Evolutionary conservation across 2,113 vertebrate genomes (phyloP), one percentile per base, ranked within the genome.

Genomic region (Anas platyrhynchos): DNA sequence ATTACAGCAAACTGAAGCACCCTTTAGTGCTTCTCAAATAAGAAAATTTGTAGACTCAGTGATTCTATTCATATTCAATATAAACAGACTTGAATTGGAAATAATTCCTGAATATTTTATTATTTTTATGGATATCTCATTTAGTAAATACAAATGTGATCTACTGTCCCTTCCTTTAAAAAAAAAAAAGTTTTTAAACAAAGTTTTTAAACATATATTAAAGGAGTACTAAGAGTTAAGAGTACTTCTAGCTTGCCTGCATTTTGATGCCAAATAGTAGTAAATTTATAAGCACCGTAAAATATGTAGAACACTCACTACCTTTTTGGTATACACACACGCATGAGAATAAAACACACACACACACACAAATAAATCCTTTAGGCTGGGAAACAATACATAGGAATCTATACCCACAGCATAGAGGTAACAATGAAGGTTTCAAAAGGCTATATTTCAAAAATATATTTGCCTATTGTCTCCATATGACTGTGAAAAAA

Each of bases 1-100:
- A 86, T 89, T 88, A 84, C 26, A 81, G 73, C 20, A 87, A 92
- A 76, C 48, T 69, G 54, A 89, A 94, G 48, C 48, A 91, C 50
- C 27, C 56, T 91, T 91, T 65, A 92, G n/a, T 68, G 54, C 84
- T 92, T 76, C 86, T 92, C 69, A 94, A 88, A 77, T 13, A 72
- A 46, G 36, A 80, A 89, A 94, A 34, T 59, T 84, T 56, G 12
- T 61, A 76, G 82, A 65, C 13, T 76, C 2, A 1, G 54, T 12
- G 92, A 38, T 54, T 65, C 32, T 76, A 66, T 54, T 86, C 29
- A 50, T 52, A 29, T 82, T 56, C 71, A 83, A 5, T 32, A 38
- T 59, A 34, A 91, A 8, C 44, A 69, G 61, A 77, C 29, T 43
- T n/a, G 20, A 91, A 88, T 55, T 63, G 86, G 46, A 92, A 63